A percentile compares a stretch with the other conserved stretches of the same genome.
Conservation (phyloP, 2,888 invertebrate species). For the Cephus runcator region DNA sequence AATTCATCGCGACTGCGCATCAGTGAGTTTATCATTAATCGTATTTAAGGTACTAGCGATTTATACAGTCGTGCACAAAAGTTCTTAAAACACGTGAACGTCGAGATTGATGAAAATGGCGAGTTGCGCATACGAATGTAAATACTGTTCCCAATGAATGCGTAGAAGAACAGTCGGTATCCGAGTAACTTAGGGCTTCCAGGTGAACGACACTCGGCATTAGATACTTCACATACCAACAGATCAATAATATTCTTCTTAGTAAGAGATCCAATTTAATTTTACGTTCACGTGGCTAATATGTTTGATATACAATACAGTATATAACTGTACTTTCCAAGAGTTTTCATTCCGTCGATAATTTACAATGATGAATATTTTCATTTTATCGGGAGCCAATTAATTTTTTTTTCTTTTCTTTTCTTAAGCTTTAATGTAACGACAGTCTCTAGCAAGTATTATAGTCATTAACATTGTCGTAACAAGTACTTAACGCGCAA, state of each 20-base stretch:
- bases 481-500: neutral
- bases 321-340: too few relatives aligned
- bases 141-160: neutral
- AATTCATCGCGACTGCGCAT: neutral
- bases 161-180: conserved; percentile 1
- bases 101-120: neutral
- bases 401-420: neutral
- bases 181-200: conserved; percentile 7
- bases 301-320: too few relatives aligned
- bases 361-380: neutral
- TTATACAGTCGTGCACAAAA: neutral
- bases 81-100: neutral
- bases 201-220: conserved; percentile 3
- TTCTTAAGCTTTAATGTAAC: neutral
- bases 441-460: neutral
- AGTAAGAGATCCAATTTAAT: neutral
- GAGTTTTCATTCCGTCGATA: too few relatives aligned
- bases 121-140: neutral
- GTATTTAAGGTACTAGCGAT: neutral
- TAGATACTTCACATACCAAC: neutral
- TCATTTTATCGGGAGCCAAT: neutral
- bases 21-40: neutral
- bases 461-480: neutral
- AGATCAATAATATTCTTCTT: neutral
- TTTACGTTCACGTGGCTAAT: neutral